Evolutionary conservation across 2,888 invertebrate genomes (phyloP), one percentile per base, ranked within the genome.

Genomic region (Platycnemis pennipes): DNA sequence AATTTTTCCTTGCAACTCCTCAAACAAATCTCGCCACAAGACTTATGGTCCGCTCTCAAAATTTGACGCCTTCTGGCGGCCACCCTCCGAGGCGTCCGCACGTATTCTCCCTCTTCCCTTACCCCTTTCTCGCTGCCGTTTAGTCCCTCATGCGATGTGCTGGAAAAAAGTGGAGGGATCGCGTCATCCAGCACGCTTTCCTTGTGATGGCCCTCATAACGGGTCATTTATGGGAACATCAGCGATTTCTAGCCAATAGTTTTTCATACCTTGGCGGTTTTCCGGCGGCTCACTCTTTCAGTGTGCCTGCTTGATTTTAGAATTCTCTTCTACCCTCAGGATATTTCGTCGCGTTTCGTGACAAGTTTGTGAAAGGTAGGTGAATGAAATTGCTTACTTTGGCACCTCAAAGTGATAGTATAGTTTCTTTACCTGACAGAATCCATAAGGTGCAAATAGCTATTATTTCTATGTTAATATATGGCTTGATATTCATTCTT

Each of bases 201-300:
- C 69, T 63, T 44, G 44, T n/a, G 44, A 91, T 44, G 91, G 44
- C 44, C 69, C 91, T 91, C 63, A 44, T 91, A 63, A 56, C 37
- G 63, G 91, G 37, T 91, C 91, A 91, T 91, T 91, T 44, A 91
- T 91, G 63, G 37, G 63, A 63, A 91, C 91, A 44, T 69, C 91
- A 45, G 44, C 44, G 91, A 91, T 91, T 91, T 91, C 91, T 91
- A 56, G 44, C 63, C 44, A n/a, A 26, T 69, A 91, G 69, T 91
- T 63, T 91, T 91, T 91, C 77, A 69, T 77, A 31, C n/a, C 37
- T 8, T 26, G 26, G 22, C 37, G 31, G 31, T 77, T 77, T 77
- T 11, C 77, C 37, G 2, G 77, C 77, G 77, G 8, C 16, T 77
- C 77, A 77, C 37, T 37, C 31, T 77, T 26, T 49, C 4, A 19